Evolutionary conservation across 2,888 invertebrate genomes (phyloP).

Genomic region (Colostygia pectinataria): DNA sequence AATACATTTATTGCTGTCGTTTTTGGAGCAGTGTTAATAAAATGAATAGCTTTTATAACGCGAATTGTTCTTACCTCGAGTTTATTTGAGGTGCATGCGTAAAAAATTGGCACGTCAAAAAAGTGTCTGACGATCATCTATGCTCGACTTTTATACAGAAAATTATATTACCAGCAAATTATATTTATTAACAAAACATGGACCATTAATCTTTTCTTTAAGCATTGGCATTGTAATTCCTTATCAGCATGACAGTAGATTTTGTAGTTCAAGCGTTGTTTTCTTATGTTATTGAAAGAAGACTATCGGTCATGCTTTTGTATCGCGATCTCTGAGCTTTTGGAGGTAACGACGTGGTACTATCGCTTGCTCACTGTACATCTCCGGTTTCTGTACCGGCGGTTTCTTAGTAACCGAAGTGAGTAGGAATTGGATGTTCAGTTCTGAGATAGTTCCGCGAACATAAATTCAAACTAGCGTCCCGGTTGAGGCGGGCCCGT

Average conservation of each 20-base stretch:
- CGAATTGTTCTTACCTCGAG: conserved; percentile 22
- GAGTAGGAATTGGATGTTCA: conserved; percentile 61
- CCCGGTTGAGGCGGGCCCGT: conserved; percentile 72
- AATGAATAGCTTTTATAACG: conserved; percentile 39
- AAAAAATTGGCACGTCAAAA: conserved; percentile 10
- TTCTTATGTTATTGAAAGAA: conserved; percentile 75
- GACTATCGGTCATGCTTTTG: conserved; percentile 80
- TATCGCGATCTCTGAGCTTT: conserved; percentile 69
- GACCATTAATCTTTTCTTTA: conserved; percentile 31
- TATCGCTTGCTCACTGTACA: conserved; percentile 57
- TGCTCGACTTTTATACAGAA: neutral
- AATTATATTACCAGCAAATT: neutral
- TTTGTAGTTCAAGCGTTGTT: conserved; percentile 73
- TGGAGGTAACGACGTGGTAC: conserved; percentile 46
- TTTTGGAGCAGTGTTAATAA: conserved; percentile 38
- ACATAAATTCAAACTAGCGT: conserved; percentile 75
- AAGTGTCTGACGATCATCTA: neutral
- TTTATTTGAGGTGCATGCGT: conserved; percentile 21
- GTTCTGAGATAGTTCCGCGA: conserved; percentile 59
- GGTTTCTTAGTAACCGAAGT: conserved; percentile 47
- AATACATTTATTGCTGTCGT: conserved; percentile 42
- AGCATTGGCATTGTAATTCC: conserved; percentile 32
- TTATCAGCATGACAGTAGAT: conserved; percentile 64
- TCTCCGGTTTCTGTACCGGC: conserved; percentile 54
- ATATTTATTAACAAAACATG: conserved; percentile 9